Percentiles rank a stretch among this genome's conserved stretches.
These are phyloP conservation scores for Antigone vipio DNA, from an alignment of 2,113 vertebrate species.

Conservation along the genomic window DNA sequence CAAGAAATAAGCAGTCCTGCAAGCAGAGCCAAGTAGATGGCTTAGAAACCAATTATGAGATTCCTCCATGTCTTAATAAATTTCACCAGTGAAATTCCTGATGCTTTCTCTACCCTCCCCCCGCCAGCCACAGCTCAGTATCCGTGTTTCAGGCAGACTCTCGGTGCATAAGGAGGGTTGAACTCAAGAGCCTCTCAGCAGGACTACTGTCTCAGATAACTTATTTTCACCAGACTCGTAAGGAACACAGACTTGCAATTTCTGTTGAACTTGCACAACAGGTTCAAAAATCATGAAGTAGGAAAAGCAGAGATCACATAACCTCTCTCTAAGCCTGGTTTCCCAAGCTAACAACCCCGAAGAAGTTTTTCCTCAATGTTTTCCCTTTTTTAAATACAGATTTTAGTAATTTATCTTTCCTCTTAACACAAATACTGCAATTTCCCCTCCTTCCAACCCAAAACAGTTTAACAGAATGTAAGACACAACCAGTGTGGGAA, in stretches of 20 bases:
- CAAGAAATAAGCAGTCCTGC: not conserved
- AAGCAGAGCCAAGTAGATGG: not conserved
- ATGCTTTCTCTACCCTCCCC: not conserved
- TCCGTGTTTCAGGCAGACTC: not conserved
- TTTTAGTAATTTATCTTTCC: not conserved
- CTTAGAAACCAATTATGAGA: not conserved
- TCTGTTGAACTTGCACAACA: not conserved
- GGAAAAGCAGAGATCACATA: not conserved
- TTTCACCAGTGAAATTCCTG: not conserved
- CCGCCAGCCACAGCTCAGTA: not conserved
- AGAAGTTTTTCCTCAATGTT: not conserved
- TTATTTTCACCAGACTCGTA: not conserved
- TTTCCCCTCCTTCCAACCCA: not conserved
- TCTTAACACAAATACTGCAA: not conserved
- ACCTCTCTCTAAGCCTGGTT: not conserved
- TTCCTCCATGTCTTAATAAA: not conserved
- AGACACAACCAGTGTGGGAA: not conserved
- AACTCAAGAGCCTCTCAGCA: not conserved
- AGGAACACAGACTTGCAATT: not conserved
- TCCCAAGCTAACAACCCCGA: not conserved
- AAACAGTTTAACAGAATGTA: not conserved
- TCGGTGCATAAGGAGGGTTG: not conserved
- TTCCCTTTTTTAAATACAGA: not conserved
- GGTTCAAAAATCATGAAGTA: not conserved
- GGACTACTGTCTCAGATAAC: not conserved